These are phyloP conservation scores for Salminus brasiliensis DNA, from an alignment of 2,113 vertebrate genomes.

Conservation along the genomic window DNA sequence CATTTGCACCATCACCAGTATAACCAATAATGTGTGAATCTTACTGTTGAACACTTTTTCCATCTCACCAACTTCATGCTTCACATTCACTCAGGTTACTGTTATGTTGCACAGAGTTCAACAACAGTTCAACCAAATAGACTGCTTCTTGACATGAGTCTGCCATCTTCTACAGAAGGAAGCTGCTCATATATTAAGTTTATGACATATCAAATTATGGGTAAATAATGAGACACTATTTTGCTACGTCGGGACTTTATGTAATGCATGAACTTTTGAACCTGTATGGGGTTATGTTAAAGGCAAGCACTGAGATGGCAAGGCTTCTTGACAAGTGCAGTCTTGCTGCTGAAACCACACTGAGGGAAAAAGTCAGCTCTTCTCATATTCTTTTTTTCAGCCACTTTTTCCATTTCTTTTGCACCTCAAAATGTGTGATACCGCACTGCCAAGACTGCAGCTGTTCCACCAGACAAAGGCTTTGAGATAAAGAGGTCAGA, in stretches of 20 bases:
- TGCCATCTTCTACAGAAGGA: not conserved
- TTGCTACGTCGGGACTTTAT: slow-evolving; percentile 45
- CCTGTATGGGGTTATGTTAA: slow-evolving; percentile 46
- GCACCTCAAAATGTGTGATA: slow-evolving; percentile 24
- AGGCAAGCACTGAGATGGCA: slow-evolving; percentile 43
- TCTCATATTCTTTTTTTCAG: slow-evolving; percentile 2
- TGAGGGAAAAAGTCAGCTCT: not conserved
- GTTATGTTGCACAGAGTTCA: not conserved
- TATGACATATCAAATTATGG: slow-evolving; percentile 47
- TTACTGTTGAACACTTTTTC: too few relatives aligned
- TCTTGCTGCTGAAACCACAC: slow-evolving; percentile 37
- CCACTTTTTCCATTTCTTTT: slow-evolving; percentile 16
- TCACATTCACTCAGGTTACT: too few relatives aligned
- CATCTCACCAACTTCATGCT: not conserved
- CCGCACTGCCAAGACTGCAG: not conserved
- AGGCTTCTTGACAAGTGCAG: slow-evolving; percentile 44
- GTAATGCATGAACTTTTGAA: slow-evolving; percentile 42
- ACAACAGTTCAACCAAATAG: not conserved
- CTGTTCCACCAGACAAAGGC: not conserved
- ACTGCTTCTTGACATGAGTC: not conserved
- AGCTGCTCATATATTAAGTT: slow-evolving; percentile 8
- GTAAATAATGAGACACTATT: slow-evolving; percentile 27
- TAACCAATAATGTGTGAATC: too few relatives aligned
- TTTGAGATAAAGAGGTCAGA: not conserved
- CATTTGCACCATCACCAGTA: too few relatives aligned